These are phyloP conservation scores for Typhlomys cinereus DNA, from an alignment of 2,113 vertebrate species.

Conservation along the genomic window DNA sequence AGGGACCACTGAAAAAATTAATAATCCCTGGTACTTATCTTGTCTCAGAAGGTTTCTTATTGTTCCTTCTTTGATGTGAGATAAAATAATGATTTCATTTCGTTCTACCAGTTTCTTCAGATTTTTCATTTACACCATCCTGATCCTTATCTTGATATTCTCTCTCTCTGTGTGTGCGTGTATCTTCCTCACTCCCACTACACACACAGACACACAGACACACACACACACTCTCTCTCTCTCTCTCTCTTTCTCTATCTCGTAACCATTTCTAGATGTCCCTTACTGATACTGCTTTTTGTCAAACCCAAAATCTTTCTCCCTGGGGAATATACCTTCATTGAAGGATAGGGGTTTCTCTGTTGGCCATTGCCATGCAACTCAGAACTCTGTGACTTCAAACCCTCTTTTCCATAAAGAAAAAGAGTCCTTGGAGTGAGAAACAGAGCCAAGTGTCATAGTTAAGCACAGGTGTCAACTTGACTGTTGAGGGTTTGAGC, in stretches of 20 bases:
- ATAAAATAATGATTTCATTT: slow-evolving; percentile 57
- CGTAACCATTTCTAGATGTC: not conserved
- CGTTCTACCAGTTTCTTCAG: slow-evolving; percentile 5
- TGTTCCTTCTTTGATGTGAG: not conserved
- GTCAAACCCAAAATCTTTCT: not conserved
- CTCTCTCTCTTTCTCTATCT: not conserved
- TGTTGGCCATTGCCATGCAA: not conserved
- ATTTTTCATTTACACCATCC: not conserved
- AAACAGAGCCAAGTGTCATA: slow-evolving; percentile 48
- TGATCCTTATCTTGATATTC: not conserved
- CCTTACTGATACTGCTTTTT: slow-evolving; percentile 14
- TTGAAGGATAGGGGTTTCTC: slow-evolving; percentile 32
- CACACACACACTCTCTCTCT: too few species aligned
- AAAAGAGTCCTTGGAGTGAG: not conserved
- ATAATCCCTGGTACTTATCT: slow-evolving; percentile 18
- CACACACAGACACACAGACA: too few species aligned
- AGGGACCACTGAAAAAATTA: not conserved
- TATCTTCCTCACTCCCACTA: not conserved
- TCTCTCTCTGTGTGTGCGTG: not conserved
- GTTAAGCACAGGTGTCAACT: too few species aligned
- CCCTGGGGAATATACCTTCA: not conserved
- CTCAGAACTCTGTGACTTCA: not conserved
- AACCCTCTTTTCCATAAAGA: not conserved
- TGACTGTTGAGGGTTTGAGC: too few species aligned
- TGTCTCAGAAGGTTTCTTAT: slow-evolving; percentile 19